Evolutionary conservation across 2,113 vertebrate genomes (phyloP).

Genomic region (Lontra canadensis): DNA sequence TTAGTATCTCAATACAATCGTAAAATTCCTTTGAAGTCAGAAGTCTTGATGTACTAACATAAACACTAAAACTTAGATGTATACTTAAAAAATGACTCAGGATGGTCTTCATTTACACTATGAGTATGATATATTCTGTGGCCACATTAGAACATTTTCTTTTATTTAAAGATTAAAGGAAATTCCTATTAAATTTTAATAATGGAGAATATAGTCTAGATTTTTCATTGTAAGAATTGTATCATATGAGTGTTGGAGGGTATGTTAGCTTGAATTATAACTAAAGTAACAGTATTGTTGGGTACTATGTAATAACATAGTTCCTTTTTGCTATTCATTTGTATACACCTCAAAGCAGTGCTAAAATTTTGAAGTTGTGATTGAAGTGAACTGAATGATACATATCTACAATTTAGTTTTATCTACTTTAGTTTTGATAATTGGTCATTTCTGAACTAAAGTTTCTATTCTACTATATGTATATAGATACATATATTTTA

Average conservation of each 20-base stretch:
- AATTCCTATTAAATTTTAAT: constrained; percentile 9
- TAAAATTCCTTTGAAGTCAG: constrained; percentile 8
- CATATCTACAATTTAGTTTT: not conserved
- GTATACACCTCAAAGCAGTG: not conserved
- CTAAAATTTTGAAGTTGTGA: not conserved
- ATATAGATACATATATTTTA: not conserved
- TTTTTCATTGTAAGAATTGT: constrained; percentile 18
- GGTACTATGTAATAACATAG: not conserved
- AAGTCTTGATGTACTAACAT: not conserved
- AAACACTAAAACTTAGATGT: constrained; percentile 8
- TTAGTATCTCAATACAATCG: not conserved
- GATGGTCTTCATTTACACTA: constrained; percentile 2
- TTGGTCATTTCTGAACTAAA: not conserved
- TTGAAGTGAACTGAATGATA: not conserved
- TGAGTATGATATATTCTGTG: not conserved
- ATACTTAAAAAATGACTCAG: not conserved
- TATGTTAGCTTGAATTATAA: not conserved
- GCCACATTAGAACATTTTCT: constrained; percentile 9
- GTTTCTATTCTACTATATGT: not conserved
- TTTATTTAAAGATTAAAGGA: constrained; percentile 16
- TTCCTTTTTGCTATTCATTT: constrained; percentile 14
- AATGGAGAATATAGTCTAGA: not conserved
- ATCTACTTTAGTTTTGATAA: not conserved
- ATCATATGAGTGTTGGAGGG: not conserved
- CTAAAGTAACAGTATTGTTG: not conserved